Base-by-base conservation (phyloP, 2,113 vertebrate genomes). In the Hiodon tergisus region DNA sequence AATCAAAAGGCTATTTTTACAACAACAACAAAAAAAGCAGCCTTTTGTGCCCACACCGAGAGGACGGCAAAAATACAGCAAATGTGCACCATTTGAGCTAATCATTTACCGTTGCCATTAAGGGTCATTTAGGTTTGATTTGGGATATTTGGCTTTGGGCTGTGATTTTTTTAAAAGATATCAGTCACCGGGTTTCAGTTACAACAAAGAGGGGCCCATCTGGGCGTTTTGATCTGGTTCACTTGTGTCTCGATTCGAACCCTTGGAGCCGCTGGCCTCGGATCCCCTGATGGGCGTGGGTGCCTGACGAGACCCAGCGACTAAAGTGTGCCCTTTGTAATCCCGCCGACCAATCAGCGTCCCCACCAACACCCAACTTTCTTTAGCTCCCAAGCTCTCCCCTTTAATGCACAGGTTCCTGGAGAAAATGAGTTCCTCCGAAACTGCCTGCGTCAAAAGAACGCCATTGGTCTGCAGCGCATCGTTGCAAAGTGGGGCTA, bases 1-100 rank as follows among this genome's bases (percentile, higher is more conserved):
- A 87, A 87, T 76, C 87, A 84, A 87, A 84, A 87, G 83, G 88
- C 83, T 86, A 81, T 87, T 90, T 89, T 86, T 89, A 87, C 88
- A 92, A 90, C 90, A 90, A 90, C 31, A 31, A 31, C 31, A 31
- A 31, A 31, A 31, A 31, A 31, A 31, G 31, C 31, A 31, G 31
- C 31, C 31, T 31, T 31, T 31, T 31, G 31, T 31, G 31, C 31
- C 31, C 31, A 31, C 31, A 31, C 31, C 31, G 31, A 31, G 31
- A 31, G 31, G 88, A 89, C 88, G 89, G 86, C 86, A 88, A 90
- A 90, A 88, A 87, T 90, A 89, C 88, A 91, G 86, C 63, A 66
- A 3, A 10, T 16, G n/a, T 5, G n/a, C 51, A 10, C 53, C 16
- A 9, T 70, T 70, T 17, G 53, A 17, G 17, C 6, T 11, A n/a